These are phyloP conservation scores for Drosophila percnosoma DNA, from an alignment of 2,888 invertebrate genomes.

Conservation along the genomic window DNA sequence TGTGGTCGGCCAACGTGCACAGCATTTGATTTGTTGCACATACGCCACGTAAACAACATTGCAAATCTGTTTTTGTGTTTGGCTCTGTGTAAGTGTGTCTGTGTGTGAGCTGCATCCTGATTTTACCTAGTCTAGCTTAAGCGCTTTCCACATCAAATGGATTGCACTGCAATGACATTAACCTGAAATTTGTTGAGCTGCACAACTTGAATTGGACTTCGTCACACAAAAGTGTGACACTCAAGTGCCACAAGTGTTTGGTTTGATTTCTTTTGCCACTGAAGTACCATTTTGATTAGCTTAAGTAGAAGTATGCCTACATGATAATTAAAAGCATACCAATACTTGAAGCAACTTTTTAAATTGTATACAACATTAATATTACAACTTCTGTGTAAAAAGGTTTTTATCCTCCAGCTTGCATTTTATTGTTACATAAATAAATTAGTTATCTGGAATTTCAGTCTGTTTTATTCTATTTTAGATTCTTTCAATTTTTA, in stretches of 20 bases:
- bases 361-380: neutral
- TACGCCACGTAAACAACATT: conserved; percentile 77
- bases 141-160: conserved; percentile 21
- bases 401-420: neutral
- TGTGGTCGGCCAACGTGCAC: conserved; percentile 54
- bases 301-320: neutral
- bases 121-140: conserved; percentile 1
- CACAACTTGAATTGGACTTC: conserved; percentile 15
- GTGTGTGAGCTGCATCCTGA: conserved; percentile 1
- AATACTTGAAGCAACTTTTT: neutral
- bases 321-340: neutral
- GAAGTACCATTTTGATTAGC: neutral
- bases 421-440: neutral
- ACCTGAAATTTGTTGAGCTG: conserved; percentile 16
- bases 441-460: neutral
- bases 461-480: neutral
- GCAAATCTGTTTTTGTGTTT: conserved; percentile 56
- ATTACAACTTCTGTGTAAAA: neutral
- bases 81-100: neutral
- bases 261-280: neutral
- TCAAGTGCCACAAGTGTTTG: conserved; percentile 1
- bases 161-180: conserved; percentile 15
- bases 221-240: conserved; percentile 5
- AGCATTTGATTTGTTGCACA: conserved; percentile 74
- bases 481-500: neutral